These are phyloP conservation scores for Anoplophora glabripennis DNA, from an alignment of 1,140 invertebrate species.

Conservation along the genomic window DNA sequence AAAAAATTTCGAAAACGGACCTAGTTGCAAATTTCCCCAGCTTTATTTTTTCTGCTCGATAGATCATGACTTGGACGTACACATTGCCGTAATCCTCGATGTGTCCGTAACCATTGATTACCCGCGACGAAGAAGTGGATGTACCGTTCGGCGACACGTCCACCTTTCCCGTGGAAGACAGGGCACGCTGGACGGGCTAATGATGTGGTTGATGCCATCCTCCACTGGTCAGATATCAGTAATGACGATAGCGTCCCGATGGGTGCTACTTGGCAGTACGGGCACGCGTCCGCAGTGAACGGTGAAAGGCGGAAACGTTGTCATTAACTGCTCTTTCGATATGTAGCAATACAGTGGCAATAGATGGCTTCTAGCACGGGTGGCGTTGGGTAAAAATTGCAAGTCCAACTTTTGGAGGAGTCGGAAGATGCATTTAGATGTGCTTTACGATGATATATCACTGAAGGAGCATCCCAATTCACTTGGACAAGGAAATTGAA, in stretches of 20 bases:
- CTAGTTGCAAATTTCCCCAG: no score
- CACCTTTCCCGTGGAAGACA: not conserved
- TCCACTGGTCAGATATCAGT: slow-evolving; percentile 26
- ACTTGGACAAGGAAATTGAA: no score
- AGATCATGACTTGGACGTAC: no score
- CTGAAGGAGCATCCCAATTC: no score
- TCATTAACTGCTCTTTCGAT: slow-evolving; percentile 13
- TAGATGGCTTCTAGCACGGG: not conserved
- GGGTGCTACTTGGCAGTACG: slow-evolving; percentile 17
- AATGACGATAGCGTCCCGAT: slow-evolving; percentile 13
- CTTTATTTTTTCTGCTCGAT: no score
- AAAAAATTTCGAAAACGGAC: no score
- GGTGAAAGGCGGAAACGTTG: slow-evolving; percentile 31
- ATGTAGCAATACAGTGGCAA: not conserved
- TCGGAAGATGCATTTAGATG: no score
- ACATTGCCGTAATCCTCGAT: no score
- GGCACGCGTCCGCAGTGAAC: slow-evolving; percentile 28
- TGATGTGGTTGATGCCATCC: slow-evolving; percentile 25
- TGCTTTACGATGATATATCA: no score
- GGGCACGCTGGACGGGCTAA: slow-evolving; percentile 16
- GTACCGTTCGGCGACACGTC: slow-evolving; percentile 3
- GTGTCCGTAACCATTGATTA: no score
- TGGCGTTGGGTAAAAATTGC: no score
- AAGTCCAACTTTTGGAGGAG: no score
- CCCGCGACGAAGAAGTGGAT: not conserved